phyloP scores from a whole-genome alignment of 2,113 vertebrate genomes.

The Odontesthes bonariensis region DNA sequence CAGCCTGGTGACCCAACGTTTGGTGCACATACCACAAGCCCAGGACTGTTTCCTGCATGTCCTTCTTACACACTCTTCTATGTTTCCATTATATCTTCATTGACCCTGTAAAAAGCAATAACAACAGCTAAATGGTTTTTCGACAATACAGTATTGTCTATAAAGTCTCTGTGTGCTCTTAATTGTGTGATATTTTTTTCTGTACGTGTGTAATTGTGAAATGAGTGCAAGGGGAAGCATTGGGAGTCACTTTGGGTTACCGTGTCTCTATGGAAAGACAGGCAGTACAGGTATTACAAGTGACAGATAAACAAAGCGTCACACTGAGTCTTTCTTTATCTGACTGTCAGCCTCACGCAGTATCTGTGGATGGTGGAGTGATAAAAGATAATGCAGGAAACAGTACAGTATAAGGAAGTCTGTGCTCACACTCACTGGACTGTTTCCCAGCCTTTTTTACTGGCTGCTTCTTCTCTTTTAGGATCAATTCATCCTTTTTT shows the following conservation, averaged over 20 bases:
- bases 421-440: not conserved
- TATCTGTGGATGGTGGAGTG: not conserved
- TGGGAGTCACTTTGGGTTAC: not conserved
- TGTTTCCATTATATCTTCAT: not conserved
- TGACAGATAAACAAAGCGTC: not conserved
- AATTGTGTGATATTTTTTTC: not conserved
- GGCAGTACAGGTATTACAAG: not conserved
- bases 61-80: not conserved
- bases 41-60: not conserved
- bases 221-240: not conserved
- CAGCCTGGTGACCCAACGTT: not conserved
- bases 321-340: not conserved
- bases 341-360: not conserved
- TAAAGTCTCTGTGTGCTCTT: not conserved
- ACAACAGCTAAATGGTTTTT: not conserved
- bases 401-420: not conserved
- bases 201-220: not conserved
- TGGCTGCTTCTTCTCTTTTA: not conserved
- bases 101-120: not conserved
- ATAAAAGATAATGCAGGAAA: not conserved
- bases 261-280: not conserved
- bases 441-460: not conserved
- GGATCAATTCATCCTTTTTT: not conserved
- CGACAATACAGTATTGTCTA: not conserved
- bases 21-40: not conserved